Evolutionary conservation across 2,888 invertebrate genomes (phyloP), one percentile per base, ranked within the genome.

Genomic region (Drosophila lutescens): DNA sequence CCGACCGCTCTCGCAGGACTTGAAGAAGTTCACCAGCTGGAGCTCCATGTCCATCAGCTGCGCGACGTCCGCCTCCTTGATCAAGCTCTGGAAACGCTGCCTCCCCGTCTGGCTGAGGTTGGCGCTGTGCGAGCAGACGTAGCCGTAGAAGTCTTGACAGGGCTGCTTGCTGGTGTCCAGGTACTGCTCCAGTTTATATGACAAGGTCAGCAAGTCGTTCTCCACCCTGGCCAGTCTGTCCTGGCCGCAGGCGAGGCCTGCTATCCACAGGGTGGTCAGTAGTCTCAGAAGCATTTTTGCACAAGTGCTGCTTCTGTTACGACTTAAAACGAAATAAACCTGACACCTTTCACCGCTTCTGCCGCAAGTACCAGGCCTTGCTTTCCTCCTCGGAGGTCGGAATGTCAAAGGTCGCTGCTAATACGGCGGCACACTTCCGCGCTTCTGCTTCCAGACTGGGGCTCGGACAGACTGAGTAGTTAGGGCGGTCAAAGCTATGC

Each of bases 61-160:
- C 4, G 85, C 80, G 6, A 89, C 79, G 38, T 71, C 77, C 9
- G 71, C 77, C 4, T 71, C 55, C 6, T 76, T 65, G 0, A 92
- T 58, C 58, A 91, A 86, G 54, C 80, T 82, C 50, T 86, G 77
- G 46, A 91, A 90, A 26, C 89, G 84, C 51, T 86, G 78, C 54
- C 88, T 79, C 12, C 91, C 89, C 8, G 82, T 78, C 34, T 79
- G 73, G 1, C 77, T 80, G 9, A 51, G 65, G 41, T 78, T 88
- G 32, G 78, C 65, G 12, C 80, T 88, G 38, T 85, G 83, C 5
- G 74, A 77, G 55, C 91, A 92, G 6, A 92, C 90, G 68, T 86
- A 89, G 13, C 87, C 88, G 65, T 89, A 90, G 20, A 91, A 91
- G 60, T 91, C 91, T 41, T 89, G 79, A 46, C 91, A 91, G 4